Percentiles rank a stretch among this genome's conserved stretches.
Evolutionary conservation across 2,113 vertebrate genomes (phyloP).

Genomic region (Aegithalos caudatus): DNA sequence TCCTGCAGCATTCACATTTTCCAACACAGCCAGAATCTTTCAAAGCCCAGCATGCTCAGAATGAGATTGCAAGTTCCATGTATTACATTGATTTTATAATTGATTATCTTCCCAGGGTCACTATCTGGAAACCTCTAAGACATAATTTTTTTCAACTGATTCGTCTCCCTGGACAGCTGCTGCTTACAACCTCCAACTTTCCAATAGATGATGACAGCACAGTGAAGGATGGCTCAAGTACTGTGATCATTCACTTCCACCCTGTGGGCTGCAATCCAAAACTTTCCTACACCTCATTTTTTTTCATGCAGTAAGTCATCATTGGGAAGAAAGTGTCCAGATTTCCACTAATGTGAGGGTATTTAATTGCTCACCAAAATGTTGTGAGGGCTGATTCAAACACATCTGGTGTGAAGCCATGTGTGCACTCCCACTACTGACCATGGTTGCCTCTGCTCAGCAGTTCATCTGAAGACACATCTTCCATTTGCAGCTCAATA

Average conservation of each 20-base stretch:
- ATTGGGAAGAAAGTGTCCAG: neutral
- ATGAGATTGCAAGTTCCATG: conserved; percentile 29
- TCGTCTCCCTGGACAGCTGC: conserved; percentile 55
- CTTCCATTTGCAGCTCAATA: neutral
- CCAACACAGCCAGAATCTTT: conserved; percentile 4
- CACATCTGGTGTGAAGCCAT: accelerated
- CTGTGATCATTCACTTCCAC: conserved; percentile 14
- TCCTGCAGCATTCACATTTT: neutral
- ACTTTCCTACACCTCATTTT: neutral
- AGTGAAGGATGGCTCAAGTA: conserved; percentile 34
- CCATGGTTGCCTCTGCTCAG: neutral
- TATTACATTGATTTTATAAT: conserved; percentile 65
- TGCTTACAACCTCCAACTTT: conserved; percentile 50
- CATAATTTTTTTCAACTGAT: conserved; percentile 57
- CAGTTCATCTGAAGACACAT: neutral
- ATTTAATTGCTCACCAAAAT: neutral
- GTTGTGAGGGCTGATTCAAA: neutral
- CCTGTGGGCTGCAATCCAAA: neutral
- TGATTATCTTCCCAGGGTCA: conserved; percentile 52
- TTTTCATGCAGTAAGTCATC: neutral
- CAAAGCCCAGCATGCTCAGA: conserved; percentile 3
- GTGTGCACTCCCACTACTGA: neutral
- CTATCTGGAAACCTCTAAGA: conserved; percentile 51
- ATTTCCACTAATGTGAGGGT: neutral
- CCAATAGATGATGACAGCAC: conserved; percentile 41